These are phyloP conservation scores for Mormyrops boulengeri DNA, from an alignment of 2,797 vertebrate genomes.

Conservation along the genomic window DNA sequence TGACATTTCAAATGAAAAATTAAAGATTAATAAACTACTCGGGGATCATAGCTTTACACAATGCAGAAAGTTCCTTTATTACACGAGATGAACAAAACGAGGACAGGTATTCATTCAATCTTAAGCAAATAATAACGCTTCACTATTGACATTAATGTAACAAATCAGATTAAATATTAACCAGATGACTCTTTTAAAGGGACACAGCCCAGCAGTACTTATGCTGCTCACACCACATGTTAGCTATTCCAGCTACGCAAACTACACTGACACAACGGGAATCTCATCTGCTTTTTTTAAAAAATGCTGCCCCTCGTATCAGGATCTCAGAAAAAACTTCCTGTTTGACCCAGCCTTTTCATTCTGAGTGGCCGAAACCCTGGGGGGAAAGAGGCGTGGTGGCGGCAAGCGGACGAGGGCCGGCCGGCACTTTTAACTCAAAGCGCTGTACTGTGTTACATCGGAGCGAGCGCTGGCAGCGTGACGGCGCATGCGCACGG, in stretches of 20 bases:
- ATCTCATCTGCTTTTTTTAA: conserved; percentile 4
- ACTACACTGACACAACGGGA: neutral
- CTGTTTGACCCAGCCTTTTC: conserved; percentile 3
- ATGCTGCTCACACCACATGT: neutral
- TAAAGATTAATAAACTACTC: neutral
- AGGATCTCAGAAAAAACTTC: conserved; percentile 10
- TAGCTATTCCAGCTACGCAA: neutral
- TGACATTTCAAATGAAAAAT: neutral
- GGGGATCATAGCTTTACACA: neutral
- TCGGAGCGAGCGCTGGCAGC: neutral
- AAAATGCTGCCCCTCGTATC: conserved; percentile 8
- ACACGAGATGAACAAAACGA: neutral
- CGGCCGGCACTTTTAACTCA: neutral
- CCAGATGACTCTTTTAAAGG: neutral
- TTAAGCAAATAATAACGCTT: neutral
- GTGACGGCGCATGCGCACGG: neutral
- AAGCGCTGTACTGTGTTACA: neutral
- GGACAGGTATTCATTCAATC: neutral
- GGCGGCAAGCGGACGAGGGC: neutral
- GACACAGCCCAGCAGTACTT: neutral
- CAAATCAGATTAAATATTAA: conserved; percentile 6
- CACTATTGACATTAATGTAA: neutral
- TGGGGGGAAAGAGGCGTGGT: too few species aligned
- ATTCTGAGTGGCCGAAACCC: neutral
- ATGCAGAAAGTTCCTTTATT: neutral